Evolutionary conservation across 2,113 vertebrate species (phyloP).

Genomic region (Brienomyrus longianalis): DNA sequence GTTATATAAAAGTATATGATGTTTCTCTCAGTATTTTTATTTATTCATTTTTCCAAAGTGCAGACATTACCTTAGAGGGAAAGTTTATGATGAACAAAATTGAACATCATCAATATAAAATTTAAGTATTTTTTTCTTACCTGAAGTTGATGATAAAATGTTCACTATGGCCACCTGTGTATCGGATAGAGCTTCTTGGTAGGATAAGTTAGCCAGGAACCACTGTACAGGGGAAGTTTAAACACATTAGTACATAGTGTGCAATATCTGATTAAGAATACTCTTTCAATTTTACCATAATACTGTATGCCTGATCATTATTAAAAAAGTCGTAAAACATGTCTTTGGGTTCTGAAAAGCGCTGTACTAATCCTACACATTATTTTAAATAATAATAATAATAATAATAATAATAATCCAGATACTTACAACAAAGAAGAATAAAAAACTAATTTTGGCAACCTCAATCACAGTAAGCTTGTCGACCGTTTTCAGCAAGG

Average conservation of each 20-base stretch:
- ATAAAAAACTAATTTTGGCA: constrained; percentile 97
- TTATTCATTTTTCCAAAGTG: neutral
- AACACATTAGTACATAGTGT: constrained; percentile 17
- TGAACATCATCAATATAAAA: neutral
- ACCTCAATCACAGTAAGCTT: constrained; percentile 86
- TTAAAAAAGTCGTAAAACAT: neutral
- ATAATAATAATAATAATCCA: neutral
- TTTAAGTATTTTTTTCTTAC: constrained; percentile 50
- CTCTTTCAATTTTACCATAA: neutral
- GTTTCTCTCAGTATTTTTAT: neutral
- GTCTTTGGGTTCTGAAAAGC: neutral
- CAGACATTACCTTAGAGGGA: neutral
- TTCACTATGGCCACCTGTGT: constrained; percentile 91
- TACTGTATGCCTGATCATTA: neutral
- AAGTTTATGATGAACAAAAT: neutral
- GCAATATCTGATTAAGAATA: neutral
- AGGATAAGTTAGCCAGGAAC: constrained; percentile 94
- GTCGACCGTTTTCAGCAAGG: constrained; percentile 75
- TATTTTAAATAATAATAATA: neutral
- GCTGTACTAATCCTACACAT: neutral
- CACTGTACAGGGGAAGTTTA: constrained; percentile 64
- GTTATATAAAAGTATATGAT: neutral
- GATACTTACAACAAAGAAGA: constrained; percentile 87
- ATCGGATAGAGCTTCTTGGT: constrained; percentile 89
- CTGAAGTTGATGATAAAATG: constrained; percentile 90